Conservation (phyloP, 2,113 vertebrate species). For the Irena cyanogastra region DNA sequence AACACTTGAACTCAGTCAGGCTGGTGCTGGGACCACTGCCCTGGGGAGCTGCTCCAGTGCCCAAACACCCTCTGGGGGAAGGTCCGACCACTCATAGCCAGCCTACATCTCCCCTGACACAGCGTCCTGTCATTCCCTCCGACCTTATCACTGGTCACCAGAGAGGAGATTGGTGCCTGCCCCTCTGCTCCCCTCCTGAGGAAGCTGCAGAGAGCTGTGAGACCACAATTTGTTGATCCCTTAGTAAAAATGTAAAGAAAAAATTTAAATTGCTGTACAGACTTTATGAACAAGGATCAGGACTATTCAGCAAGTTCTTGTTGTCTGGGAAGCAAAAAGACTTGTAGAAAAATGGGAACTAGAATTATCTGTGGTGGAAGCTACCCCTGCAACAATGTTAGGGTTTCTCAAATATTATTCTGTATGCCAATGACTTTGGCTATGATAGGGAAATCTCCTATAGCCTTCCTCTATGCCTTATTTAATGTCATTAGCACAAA, state of each 20-base stretch:
- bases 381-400: not conserved
- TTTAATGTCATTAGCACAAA: not conserved
- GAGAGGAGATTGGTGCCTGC: not conserved
- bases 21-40: not conserved
- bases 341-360: not conserved
- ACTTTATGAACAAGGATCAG: not conserved
- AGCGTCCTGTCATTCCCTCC: not conserved
- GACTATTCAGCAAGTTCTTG: not conserved
- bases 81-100: not conserved
- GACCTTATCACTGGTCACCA: not conserved
- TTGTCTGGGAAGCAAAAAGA: not conserved
- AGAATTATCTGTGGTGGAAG: not conserved
- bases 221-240: not conserved
- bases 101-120: not conserved
- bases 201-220: not conserved
- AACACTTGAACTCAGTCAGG: not conserved
- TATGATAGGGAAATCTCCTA: not conserved
- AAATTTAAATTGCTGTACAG: not conserved
- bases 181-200: rapidly evolving
- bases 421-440: not conserved
- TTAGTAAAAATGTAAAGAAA: not conserved
- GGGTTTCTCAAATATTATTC: not conserved
- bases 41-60: not conserved
- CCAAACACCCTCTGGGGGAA: rapidly evolving
- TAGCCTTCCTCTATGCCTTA: not conserved